A percentile compares a stretch with the other conserved stretches of the same genome.
Evolutionary conservation across 2,797 vertebrate species (phyloP).

Genomic region (Aeoliscus strigatus): DNA sequence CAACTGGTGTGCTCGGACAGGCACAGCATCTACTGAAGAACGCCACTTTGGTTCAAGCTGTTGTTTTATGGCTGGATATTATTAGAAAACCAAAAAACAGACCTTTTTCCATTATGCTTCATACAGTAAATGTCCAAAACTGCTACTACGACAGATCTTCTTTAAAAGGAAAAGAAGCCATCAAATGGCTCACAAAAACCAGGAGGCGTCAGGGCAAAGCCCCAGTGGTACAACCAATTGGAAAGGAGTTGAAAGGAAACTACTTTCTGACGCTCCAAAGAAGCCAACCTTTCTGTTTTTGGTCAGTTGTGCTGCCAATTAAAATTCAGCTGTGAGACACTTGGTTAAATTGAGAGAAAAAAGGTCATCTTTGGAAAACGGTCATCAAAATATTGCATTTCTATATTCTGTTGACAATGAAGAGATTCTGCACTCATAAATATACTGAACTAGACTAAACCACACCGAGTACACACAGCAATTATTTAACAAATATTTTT

Average conservation of each 20-base stretch:
- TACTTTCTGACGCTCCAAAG: conserved; percentile 31
- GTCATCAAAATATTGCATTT: conserved; percentile 85
- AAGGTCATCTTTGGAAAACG: conserved; percentile 78
- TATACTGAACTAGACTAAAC: conserved; percentile 78
- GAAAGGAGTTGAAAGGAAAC: conserved; percentile 32
- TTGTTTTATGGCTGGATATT: conserved; percentile 87
- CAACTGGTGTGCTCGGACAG: conserved; percentile 81
- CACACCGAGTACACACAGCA: conserved; percentile 79
- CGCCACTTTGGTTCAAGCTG: conserved; percentile 99
- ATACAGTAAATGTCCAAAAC: conserved; percentile 71
- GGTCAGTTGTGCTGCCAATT: conserved; percentile 74
- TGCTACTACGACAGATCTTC: too few species aligned
- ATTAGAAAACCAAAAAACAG: conserved; percentile 62
- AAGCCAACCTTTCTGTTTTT: conserved; percentile 51
- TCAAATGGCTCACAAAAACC: conserved; percentile 44
- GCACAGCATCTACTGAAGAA: conserved; percentile 96
- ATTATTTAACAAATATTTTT: conserved; percentile 84
- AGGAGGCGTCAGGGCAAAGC: conserved; percentile 36
- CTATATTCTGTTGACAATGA: conserved; percentile 75
- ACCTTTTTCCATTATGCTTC: conserved; percentile 71
- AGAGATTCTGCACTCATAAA: conserved; percentile 79
- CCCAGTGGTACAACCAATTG: conserved; percentile 20
- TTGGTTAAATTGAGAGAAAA: conserved; percentile 47
- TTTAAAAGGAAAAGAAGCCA: conserved; percentile 51
- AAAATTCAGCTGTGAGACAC: conserved; percentile 57